Percentiles rank a stretch among this genome's conserved stretches.
These are phyloP conservation scores for Nemapogon koenigi DNA, from an alignment of 2,888 invertebrate species.

Conservation along the genomic window DNA sequence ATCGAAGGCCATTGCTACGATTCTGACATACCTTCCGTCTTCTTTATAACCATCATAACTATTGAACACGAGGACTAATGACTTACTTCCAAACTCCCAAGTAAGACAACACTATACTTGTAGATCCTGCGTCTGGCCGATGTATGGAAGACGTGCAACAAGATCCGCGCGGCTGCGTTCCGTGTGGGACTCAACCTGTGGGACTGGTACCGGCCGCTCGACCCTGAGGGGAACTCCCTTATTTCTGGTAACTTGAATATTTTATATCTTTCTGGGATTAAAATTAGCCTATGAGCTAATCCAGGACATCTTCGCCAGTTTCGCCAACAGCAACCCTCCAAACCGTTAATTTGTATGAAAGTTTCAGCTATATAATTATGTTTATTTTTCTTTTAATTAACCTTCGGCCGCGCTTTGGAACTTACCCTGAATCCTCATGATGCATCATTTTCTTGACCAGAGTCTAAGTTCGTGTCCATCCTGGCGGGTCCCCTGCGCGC, in stretches of 20 bases:
- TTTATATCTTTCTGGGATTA: too few species aligned
- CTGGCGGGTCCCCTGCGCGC: constrained; percentile 71
- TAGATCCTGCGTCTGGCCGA: constrained; percentile 65
- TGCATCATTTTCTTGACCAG: constrained; percentile 43
- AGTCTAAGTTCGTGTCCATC: constrained; percentile 75
- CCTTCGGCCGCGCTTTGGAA: neutral
- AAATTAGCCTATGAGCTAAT: too few species aligned
- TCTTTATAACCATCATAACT: constrained; percentile 9
- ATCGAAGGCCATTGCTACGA: too few species aligned
- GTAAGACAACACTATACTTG: constrained; percentile 16
- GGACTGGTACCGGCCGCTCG: constrained; percentile 72
- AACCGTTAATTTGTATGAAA: too few species aligned
- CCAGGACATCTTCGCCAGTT: too few species aligned
- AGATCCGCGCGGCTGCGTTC: constrained; percentile 78
- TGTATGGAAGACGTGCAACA: constrained; percentile 82
- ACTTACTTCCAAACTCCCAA: neutral
- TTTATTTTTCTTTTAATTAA: constrained; percentile 14
- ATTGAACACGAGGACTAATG: neutral
- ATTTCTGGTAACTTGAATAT: constrained; percentile 61
- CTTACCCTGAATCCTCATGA: constrained; percentile 4
- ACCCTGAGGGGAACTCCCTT: constrained; percentile 71
- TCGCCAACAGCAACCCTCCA: too few species aligned
- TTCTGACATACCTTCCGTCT: too few species aligned
- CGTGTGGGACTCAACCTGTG: constrained; percentile 75
- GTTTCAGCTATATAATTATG: constrained; percentile 5